Conservation (phyloP, 2,113 vertebrate genomes). For the Nothoprocta pentlandii region DNA sequence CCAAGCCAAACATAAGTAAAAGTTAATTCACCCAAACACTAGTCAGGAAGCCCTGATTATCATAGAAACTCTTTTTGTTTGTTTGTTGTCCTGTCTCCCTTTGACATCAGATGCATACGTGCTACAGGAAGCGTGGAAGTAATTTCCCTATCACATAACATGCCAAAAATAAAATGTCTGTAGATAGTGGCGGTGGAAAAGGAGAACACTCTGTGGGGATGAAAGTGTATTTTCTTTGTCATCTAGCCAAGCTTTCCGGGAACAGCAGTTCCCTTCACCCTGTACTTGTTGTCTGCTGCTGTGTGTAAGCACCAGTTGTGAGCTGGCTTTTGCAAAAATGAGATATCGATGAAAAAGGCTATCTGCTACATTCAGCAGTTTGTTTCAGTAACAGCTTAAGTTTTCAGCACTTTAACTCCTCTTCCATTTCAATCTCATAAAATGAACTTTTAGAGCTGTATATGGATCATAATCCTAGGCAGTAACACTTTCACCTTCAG, state of each 20-base stretch:
- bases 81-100: conserved; percentile 9
- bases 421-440: neutral
- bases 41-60: neutral
- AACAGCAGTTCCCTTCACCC: conserved; percentile 1
- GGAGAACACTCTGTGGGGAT: conserved; percentile 8
- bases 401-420: neutral
- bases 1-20: conserved; percentile 19
- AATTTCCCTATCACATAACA: conserved; percentile 48
- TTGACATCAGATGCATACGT: conserved; percentile 30
- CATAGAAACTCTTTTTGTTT: neutral
- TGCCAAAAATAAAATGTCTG: neutral
- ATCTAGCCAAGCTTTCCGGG: conserved; percentile 16
- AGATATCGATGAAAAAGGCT: neutral
- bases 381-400: neutral
- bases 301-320: neutral
- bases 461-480: neutral
- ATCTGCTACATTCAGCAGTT: neutral
- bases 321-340: neutral
- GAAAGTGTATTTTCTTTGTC: conserved; percentile 36
- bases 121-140: neutral
- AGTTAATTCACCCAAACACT: neutral
- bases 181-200: conserved; percentile 33
- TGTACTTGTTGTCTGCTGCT: conserved; percentile 13
- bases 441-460: neutral
- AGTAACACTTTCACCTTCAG: neutral